Base-by-base conservation (phyloP, 2,113 vertebrate genomes). In the Salvelinus alpinus region DNA sequence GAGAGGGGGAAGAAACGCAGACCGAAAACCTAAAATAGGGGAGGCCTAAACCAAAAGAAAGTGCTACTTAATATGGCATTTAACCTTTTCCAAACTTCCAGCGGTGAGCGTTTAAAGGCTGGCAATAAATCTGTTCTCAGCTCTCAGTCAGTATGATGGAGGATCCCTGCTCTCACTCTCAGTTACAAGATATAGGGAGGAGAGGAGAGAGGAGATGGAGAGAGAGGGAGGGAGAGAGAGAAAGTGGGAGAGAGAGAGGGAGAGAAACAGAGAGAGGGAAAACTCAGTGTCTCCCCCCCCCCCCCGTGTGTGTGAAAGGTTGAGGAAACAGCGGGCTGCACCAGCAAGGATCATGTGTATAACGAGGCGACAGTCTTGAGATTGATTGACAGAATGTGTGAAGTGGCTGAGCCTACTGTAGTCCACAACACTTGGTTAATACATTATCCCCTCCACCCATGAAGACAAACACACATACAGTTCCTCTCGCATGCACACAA, bases 201-300 rank as follows among this genome's bases (percentile, higher is more conserved):
- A 44, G 72, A 99, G 94, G 75, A 95, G 81, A 1, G 95, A 96
- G 9, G 38, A 44, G 48, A 87, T 89, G 12, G 84, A 64, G 72
- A 91, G 92, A 51, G 71, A 4, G 93, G 88, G 4, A 54, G 71
- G 71, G 60, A 71, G 84, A 71, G 66, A 71, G 27, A 59, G 59
- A 18, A 0, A 70, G 27, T 69, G 68, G 73, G 77, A 80, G 72
- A 62, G 2, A 74, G 38, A 65, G 24, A 60, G 66, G 64, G 77
- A 76, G 2, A 71, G 76, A 86, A 78, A 34, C 1, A 34, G 67
- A 25, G 81, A 57, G 25, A 60, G 66, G 64, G 77, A 76, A 65
- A 70, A 66, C 78, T 75, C 71, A 79, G 83, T 73, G 75, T 74
- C 74, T 76, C 81, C 5, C 29, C 4, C 24, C 66, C 72, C 84